Conservation (phyloP, 2,113 vertebrate genomes). For the Labeo rohita region DNA sequence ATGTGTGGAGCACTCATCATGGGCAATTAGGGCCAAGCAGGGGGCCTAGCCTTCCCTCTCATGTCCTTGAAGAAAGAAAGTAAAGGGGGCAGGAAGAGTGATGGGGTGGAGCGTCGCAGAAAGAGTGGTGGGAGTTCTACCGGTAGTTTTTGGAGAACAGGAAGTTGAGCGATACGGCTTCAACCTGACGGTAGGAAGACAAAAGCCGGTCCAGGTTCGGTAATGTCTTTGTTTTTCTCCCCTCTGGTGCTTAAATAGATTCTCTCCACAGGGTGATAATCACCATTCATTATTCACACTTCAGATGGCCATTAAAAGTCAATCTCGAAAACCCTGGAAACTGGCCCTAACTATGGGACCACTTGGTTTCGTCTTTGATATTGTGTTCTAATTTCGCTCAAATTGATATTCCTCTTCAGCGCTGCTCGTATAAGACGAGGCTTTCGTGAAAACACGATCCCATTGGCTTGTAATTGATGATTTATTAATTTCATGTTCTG, state of each 20-base stretch:
- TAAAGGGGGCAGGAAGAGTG: conserved; percentile 47
- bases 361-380: conserved; percentile 23
- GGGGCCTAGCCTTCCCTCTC: conserved; percentile 61
- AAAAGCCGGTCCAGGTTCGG: not conserved
- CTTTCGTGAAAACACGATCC: conserved; percentile 58
- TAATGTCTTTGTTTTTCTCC: conserved; percentile 44
- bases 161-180: not conserved
- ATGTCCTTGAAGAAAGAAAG: conserved; percentile 58
- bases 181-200: conserved; percentile 17
- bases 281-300: conserved; percentile 58
- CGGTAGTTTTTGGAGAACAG: conserved; percentile 8
- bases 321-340: conserved; percentile 50
- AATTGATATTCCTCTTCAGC: conserved; percentile 38
- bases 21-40: conserved; percentile 77
- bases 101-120: conserved; percentile 37
- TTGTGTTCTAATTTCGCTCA: conserved; percentile 38
- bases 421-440: not conserved
- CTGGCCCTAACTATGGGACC: conserved; percentile 28
- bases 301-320: conserved; percentile 61
- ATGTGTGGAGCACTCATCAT: conserved; percentile 81
- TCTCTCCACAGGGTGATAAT: conserved; percentile 59
- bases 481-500: conserved; percentile 73
- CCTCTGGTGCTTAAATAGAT: conserved; percentile 56
- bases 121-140: not conserved
- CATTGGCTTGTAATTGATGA: conserved; percentile 62